Evolutionary conservation across 2,113 vertebrate genomes (phyloP), one percentile per base, ranked within the genome.

Genomic region (Phaethon lepturus): DNA sequence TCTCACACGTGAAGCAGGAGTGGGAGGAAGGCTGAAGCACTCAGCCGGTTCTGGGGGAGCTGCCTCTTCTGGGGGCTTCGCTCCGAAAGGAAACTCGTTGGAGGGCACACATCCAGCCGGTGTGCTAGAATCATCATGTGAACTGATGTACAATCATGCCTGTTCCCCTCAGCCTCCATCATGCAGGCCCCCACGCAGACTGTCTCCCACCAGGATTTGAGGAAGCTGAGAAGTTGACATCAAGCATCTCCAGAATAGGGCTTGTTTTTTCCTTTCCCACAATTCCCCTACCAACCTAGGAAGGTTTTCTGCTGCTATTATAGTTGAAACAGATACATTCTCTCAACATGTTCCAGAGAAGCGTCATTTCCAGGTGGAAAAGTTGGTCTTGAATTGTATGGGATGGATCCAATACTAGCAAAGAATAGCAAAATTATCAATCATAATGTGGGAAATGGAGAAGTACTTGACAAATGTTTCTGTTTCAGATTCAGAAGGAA

Each of bases 401-500:
- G 80, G 80, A 90, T 79, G 44, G 45, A 85, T 87, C 62, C 77
- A 95, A 35, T 69, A 85, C n/a, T 68, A 78, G 56, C 67, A 86
- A 79, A 73, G 53, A 66, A 73, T 5, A 82, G 50, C 18, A 93
- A 73, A 94, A 95, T 87, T 94, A 94, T 79, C 42, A 87, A 73
- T 88, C 49, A 53, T 68, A 64, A 42, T 58, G 53, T 74, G 67
- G 33, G 59, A 91, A 97, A 79, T 59, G 16, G 50, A 81, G 56
- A 93, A 82, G 11, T 50, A 56, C 53, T 95, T 72, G 33, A 92
- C 64, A 79, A 94, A 93, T 81, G 31, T 91, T 95, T 95, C 76
- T 94, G 56, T 76, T 96, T 87, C 69, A 53, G 53, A 87, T 85
- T 95, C 80, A 76, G 69, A 97, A 87, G 77, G 87, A 91, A 89